Evolutionary conservation across 2,888 invertebrate species (phyloP).

Genomic region (Orthosia incerta): DNA sequence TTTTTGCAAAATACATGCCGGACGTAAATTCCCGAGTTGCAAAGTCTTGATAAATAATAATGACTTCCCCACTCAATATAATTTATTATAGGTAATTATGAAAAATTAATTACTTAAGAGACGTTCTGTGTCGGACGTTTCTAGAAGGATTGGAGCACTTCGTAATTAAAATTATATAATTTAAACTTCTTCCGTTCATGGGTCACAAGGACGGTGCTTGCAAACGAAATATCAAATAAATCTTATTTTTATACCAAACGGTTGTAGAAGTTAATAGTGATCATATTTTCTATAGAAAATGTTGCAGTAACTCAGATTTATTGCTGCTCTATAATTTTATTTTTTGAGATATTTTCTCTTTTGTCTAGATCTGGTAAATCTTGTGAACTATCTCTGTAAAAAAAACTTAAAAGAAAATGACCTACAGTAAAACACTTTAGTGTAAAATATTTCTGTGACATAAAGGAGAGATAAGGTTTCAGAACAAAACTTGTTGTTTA

Average conservation of each 20-base stretch:
- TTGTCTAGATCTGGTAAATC: constrained; percentile 15
- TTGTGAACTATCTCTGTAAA: constrained; percentile 15
- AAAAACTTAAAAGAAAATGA: constrained; percentile 17
- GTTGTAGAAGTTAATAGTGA: constrained; percentile 33
- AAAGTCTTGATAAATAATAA: constrained; percentile 38
- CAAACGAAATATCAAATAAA: constrained; percentile 54
- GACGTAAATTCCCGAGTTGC: constrained; percentile 9
- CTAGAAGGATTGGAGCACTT: constrained; percentile 56
- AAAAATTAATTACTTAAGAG: constrained; percentile 59
- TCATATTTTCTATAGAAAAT: constrained; percentile 30
- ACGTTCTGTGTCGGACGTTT: constrained; percentile 52
- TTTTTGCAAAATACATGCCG: background rate
- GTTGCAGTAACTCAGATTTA: constrained; percentile 31
- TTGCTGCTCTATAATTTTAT: background rate
- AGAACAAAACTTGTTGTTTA: constrained; percentile 14
- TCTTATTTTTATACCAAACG: constrained; percentile 42
- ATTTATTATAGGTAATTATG: constrained; percentile 56
- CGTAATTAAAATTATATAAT: constrained; percentile 62
- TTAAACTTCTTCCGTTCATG: constrained; percentile 53
- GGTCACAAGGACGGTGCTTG: constrained; percentile 26
- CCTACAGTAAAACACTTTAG: constrained; percentile 24
- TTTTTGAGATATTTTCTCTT: background rate
- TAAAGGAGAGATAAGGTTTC: constrained; percentile 25
- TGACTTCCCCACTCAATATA: constrained; percentile 34
- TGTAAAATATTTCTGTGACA: constrained; percentile 29